Evolutionary conservation across 2,797 vertebrate species (phyloP), one percentile per base, ranked within the genome.

Genomic region (Sebastolobus alascanus): DNA sequence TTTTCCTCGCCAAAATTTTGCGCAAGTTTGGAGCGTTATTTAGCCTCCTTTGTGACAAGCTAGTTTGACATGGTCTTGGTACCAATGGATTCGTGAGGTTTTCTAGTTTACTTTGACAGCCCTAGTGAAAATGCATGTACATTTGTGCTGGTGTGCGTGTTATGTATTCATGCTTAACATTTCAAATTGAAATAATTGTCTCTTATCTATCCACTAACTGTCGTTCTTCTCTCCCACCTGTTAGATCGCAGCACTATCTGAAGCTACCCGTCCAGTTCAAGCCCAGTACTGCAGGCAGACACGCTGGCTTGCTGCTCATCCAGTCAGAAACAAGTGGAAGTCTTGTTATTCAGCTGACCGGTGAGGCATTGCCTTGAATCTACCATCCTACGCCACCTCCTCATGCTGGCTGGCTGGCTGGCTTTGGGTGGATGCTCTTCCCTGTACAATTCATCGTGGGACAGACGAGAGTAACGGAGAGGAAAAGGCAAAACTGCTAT

Each of bases 211-310:
- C 12, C 35, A 18, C 33, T 83, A 35, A 31, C 77, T 25, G 12
- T 56, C 1, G 0, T 52, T 66, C 0, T 74, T 55, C 82, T 77
- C 14, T 79, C 85, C 84, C 4, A 1, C 58, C n/a, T 31, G 9
- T 84, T 90, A 99, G 98, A 89, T 95, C 97, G 6, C 97, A 96
- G 80, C 98, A 99, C 92, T 99, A 98, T 86, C 97, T 99, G 95
- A 98, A 98, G 77, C 96, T 99, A 33, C 98, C 98, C 0, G 96
- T 99, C 92, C 97, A 97, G 87, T 99, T 99, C 96, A 97, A 93
- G 88, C 98, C 98, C 25, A 92, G 80, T 16, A 46, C 91, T 8
- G 85, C 89, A 54, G 98, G 98, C 90, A 87, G 68, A 72, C 97
- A 97, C 89, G 93, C 96, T 75, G 94, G 95, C 77, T 71, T 95